Conservation (phyloP, 2,113 vertebrate genomes). For the Chaenocephalus aceratus region DNA sequence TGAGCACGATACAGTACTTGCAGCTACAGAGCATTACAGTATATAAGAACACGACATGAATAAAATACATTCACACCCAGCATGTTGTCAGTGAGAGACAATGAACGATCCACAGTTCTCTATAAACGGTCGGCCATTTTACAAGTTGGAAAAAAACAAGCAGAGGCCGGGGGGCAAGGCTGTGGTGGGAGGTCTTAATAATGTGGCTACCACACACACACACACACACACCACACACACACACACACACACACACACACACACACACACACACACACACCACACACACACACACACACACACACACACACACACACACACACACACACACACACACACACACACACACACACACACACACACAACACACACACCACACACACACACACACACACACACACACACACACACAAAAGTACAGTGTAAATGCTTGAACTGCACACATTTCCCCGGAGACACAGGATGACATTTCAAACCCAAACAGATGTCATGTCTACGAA, state of each 20-base stretch:
- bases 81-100: constrained; percentile 20
- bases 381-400: constrained; percentile 1
- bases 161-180: constrained; percentile 20
- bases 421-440: background rate
- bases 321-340: too few relatives aligned
- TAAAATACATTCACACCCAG: background rate
- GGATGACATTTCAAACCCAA: constrained; percentile 31
- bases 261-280: background rate
- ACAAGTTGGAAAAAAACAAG: constrained; percentile 42
- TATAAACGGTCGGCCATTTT: constrained; percentile 60
- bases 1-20: background rate
- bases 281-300: too few relatives aligned
- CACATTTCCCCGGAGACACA: background rate
- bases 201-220: constrained; percentile 16
- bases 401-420: constrained; percentile 16
- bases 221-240: constrained; percentile 2
- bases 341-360: constrained; percentile 3
- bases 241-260: background rate
- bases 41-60: background rate
- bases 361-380: constrained; percentile 3
- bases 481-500: constrained; percentile 20
- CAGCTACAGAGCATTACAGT: background rate
- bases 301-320: too few relatives aligned
- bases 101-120: constrained; percentile 20
- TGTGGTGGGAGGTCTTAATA: constrained; percentile 47